Base-by-base conservation (phyloP, 1,140 invertebrate genomes). In the Ceratitis capitata region DNA sequence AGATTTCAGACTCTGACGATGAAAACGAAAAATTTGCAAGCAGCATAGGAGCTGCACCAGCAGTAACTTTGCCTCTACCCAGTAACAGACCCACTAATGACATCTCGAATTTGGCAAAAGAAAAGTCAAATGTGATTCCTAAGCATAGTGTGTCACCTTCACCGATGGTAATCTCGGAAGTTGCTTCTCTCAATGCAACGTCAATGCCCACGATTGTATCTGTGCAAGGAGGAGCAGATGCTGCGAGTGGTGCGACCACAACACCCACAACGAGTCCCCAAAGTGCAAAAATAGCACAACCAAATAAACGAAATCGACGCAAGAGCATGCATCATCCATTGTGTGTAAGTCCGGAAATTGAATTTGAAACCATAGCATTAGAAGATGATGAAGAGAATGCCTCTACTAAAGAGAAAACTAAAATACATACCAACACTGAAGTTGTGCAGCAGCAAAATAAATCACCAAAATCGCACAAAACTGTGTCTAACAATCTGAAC, bases 1-100 rank as follows among this genome's bases (percentile, higher is more conserved):
- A 86, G 64, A 86, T 86, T 69, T 74, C 64, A 5, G 85, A 86
- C 74, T 86, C 85, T 0, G 85, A 86, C 9, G 85, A 86, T 5
- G 85, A 86, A 19, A 29, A 35, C 1, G 39, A 42, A 23, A 32
- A 14, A 78, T 1, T 47, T 35, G 19, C 19, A 78, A 10, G 9
- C 12, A 42, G n/a, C 39, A 12, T 2, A 23, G 39, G 26, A 78
- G 47, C 39, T 29, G 29, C 19, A 1, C 7, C 78, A 0, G 39
- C 19, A 14, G 47, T 23, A 12, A 53, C 45, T 53, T 5, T n/a
- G n/a, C n/a, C n/a, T n/a, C n/a, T n/a, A n/a, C n/a, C n/a, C n/a
- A n/a, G n/a, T n/a, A n/a, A n/a, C n/a, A n/a, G n/a, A n/a, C n/a
- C n/a, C n/a, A n/a, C n/a, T n/a, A n/a, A n/a, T n/a, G n/a, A n/a